Evolutionary conservation across 2,888 invertebrate genomes (phyloP).

Genomic region (Phalera bucephala): DNA sequence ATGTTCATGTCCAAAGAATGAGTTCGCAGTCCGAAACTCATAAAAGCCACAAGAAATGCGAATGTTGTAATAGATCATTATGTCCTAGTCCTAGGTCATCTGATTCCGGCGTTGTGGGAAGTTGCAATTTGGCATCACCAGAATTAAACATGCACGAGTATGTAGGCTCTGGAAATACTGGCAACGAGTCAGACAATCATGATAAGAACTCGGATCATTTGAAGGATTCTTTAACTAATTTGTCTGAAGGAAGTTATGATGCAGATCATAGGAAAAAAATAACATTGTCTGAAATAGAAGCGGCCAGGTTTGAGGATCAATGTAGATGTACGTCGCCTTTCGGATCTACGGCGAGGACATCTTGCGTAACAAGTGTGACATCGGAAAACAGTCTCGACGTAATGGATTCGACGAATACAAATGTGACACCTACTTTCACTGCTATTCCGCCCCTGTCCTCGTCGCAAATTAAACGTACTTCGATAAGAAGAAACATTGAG

Average conservation of each 20-base stretch:
- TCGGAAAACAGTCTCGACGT: conserved; percentile 83
- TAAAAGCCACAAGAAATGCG: conserved; percentile 69
- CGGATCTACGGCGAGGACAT: conserved; percentile 87
- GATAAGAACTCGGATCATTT: conserved; percentile 55
- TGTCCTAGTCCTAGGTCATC: conserved; percentile 89
- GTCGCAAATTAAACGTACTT: conserved; percentile 76
- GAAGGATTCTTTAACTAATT: conserved; percentile 52
- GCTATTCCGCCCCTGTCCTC: conserved; percentile 72
- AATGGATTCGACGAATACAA: conserved; percentile 76
- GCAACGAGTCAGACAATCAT: conserved; percentile 64
- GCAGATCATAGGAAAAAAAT: conserved; percentile 60
- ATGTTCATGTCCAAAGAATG: conserved; percentile 61
- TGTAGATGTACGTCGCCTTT: conserved; percentile 89
- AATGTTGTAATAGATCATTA: conserved; percentile 84
- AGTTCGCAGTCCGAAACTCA: conserved; percentile 72
- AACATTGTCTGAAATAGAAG: conserved; percentile 82
- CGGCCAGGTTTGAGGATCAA: conserved; percentile 86
- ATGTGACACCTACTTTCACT: conserved; percentile 76
- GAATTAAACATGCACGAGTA: conserved; percentile 81
- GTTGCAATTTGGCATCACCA: conserved; percentile 89
- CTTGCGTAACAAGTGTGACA: conserved; percentile 82
- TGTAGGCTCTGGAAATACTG: conserved; percentile 44
- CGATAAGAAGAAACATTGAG: conserved; percentile 70
- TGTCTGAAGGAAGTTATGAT: conserved; percentile 56
- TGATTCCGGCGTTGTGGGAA: conserved; percentile 93